These are phyloP conservation scores for Drosophila ananassae DNA, from an alignment of 1,140 invertebrate genomes.

Conservation along the genomic window DNA sequence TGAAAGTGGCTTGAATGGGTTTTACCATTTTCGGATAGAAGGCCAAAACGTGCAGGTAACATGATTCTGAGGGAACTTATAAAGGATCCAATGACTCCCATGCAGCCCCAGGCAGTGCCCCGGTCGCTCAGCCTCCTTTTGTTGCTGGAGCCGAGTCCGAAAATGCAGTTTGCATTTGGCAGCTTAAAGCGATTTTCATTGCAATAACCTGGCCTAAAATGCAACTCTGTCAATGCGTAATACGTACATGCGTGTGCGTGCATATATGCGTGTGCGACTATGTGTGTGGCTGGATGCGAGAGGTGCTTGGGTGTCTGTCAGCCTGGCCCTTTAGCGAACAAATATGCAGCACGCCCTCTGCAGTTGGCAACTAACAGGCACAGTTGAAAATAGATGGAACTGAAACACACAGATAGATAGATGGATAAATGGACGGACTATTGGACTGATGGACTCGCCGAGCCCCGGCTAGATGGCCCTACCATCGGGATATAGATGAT, in stretches of 20 bases:
- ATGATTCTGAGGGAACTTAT: constrained; percentile 65
- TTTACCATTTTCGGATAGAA: constrained; percentile 58
- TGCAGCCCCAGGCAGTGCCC: background rate
- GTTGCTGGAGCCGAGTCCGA: constrained; percentile 28
- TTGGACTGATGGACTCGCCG: background rate
- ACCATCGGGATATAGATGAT: constrained; percentile 39
- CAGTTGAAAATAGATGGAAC: constrained; percentile 33
- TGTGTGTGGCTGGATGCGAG: background rate
- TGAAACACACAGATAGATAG: constrained; percentile 31
- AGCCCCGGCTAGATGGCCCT: constrained; percentile 25
- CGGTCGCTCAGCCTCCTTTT: background rate
- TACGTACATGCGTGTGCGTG: background rate
- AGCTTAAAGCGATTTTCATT: constrained; percentile 80
- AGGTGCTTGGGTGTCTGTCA: constrained; percentile 3
- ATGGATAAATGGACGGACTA: constrained; percentile 11
- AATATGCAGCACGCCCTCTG: constrained; percentile 54
- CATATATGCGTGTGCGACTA: background rate
- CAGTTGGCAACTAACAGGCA: constrained; percentile 69
- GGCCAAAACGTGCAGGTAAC: constrained; percentile 73
- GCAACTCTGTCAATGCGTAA: constrained; percentile 43
- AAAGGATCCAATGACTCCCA: constrained; percentile 26
- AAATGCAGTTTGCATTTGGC: constrained; percentile 75
- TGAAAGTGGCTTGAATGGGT: constrained; percentile 2
- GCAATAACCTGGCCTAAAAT: constrained; percentile 71
- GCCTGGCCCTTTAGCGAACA: constrained; percentile 47